Conservation (phyloP, 2,113 vertebrate genomes). For the Poeciliopsis retropinna region DNA sequence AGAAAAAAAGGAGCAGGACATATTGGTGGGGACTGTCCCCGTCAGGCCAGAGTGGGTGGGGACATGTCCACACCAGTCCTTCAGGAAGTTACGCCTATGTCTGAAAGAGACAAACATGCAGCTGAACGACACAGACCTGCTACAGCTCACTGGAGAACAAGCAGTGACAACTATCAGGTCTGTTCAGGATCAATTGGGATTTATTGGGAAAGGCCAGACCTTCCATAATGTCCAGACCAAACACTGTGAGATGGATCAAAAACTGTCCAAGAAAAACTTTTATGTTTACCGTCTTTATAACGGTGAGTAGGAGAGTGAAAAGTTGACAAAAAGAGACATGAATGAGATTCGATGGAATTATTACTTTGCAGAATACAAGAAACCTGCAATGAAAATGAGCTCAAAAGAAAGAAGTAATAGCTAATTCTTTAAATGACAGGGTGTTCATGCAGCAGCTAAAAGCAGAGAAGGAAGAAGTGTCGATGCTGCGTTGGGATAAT, state of each 20-base stretch:
- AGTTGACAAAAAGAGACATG: background rate
- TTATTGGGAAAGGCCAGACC: background rate
- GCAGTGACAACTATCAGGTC: background rate
- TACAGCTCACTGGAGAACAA: background rate
- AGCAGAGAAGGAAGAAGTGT: background rate
- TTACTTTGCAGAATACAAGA: background rate
- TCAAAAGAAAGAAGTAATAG: too few species aligned
- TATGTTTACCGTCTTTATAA: background rate
- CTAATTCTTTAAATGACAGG: too few species aligned
- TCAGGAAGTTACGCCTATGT: background rate
- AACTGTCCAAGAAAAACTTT: background rate
- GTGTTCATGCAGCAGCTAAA: background rate
- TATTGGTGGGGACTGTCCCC: too few species aligned
- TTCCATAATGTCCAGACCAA: background rate
- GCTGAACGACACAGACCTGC: background rate
- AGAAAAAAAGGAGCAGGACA: too few species aligned
- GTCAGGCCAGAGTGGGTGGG: too few species aligned
- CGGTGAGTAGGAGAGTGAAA: background rate
- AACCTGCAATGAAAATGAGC: background rate
- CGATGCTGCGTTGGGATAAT: conserved; percentile 5
- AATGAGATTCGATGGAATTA: background rate
- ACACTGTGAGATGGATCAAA: background rate
- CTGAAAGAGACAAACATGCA: background rate
- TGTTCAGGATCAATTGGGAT: too few species aligned
- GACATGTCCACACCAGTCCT: too few species aligned